Evolutionary conservation across 2,113 vertebrate genomes (phyloP), one percentile per base, ranked within the genome.

Genomic region (Charina bottae): DNA sequence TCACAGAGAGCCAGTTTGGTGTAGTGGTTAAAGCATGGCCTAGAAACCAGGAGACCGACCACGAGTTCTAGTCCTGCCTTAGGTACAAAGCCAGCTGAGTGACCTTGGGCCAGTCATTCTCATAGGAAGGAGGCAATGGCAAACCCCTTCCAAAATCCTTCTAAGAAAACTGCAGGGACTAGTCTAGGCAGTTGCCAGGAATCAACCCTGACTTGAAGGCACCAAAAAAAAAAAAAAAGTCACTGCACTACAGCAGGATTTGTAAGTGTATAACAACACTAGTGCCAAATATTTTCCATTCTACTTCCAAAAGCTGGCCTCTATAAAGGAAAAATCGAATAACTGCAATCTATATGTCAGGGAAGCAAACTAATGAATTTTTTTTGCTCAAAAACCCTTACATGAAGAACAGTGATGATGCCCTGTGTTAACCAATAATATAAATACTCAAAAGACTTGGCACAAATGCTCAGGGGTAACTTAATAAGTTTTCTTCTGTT

Each of bases 341-440:
- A 5, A 68, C 56, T 4, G 1, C 4, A 85, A 87, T 89, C 11
- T 19, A 17, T 0, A 60, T 88, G 83, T 90, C 90, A 89, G 86
- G 24, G 42, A 91, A 6, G 85, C 2, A 1, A 68, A 90, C 3
- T 26, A 60, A 42, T 9, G 7, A 58, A 0, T 0, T 54, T 85
- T 54, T 85, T 62, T 64, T 58, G 64, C 53, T 23, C 37, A 58
- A 54, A 0, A 0, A 10, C 46, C 56, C 89, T 68, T 13, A 11
- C 6, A n/a, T 5, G 42, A 91, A 83, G 88, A 93, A 91, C 58
- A 85, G 0, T 46, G 55, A 6, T 28, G 54, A 12, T 68, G 1
- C 33, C 19, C 0, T 7, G 26, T 10, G 62, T 33, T 28, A 2
- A 11, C 0, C 8, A 0, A 0, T 37, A 0, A 7, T 0, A 23